Conservation (phyloP, 2,888 invertebrate genomes). For the Nomada hirtipes region DNA sequence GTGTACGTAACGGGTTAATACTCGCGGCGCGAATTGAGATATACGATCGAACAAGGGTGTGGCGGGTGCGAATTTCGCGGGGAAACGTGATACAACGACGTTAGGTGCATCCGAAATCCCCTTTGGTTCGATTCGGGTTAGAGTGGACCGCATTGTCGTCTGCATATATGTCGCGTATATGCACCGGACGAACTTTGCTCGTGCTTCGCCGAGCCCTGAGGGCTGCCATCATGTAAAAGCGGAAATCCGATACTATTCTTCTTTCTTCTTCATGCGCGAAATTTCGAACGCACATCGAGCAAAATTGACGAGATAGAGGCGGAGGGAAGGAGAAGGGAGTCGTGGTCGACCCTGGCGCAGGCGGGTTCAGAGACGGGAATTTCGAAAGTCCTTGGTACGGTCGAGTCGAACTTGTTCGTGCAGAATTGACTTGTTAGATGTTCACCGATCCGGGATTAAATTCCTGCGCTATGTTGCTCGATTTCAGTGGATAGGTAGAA, state of each 20-base stretch:
- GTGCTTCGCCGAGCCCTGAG: conserved; percentile 23
- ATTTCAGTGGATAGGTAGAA: background rate
- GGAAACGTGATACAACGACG: conserved; percentile 43
- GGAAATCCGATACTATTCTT: conserved; percentile 50
- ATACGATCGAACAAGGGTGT: conserved; percentile 15
- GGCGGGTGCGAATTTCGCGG: conserved; percentile 31
- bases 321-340: background rate
- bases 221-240: conserved; percentile 38
- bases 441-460: background rate
- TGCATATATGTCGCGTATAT: conserved; percentile 15
- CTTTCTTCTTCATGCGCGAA: conserved; percentile 43
- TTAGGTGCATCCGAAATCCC: conserved; percentile 22
- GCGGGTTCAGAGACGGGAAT: conserved; percentile 13
- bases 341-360: background rate
- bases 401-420: conserved; percentile 4
- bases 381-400: conserved; percentile 11
- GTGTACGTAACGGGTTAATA: background rate
- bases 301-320: conserved; percentile 8
- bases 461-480: background rate
- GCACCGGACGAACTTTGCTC: conserved; percentile 4
- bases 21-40: conserved; percentile 23
- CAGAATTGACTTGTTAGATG: background rate
- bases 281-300: conserved; percentile 26
- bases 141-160: conserved; percentile 34
- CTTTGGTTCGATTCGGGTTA: conserved; percentile 17